Evolutionary conservation across 2,888 invertebrate genomes (phyloP), one percentile per base, ranked within the genome.

Genomic region (Protonemura montana): DNA sequence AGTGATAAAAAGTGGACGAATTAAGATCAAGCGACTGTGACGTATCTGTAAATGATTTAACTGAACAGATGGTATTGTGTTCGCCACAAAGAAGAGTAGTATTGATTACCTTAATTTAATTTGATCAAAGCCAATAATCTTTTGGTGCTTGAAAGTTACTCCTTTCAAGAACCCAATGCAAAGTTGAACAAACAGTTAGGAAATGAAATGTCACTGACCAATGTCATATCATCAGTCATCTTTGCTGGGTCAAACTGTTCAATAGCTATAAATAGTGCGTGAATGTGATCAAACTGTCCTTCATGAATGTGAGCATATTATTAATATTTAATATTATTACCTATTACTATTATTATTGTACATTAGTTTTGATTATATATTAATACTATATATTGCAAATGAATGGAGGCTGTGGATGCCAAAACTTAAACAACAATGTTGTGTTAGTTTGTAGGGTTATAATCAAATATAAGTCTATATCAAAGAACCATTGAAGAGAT

Each of bases 381-480:
- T 7, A 7, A 21, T 13, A 59, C 59, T 59, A 59, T 59, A 59
- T 59, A 59, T 10, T 7, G 6, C 21, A 21, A 13, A 77, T 82
- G 83, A 82, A 35, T 59, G 86, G 6, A 81, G 81, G 80, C 81
- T 86, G 80, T 80, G 82, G 29, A 82, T 86, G 82, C 82, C 59
- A 86, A 84, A 82, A 86, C 86, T 87, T 85, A 83, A 86, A 87
- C 82, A 87, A 88, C 87, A 87, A 88, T 87, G 87, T 88, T 88
- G 88, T 88, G 88, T 88, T 88, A 88, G 88, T 86, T 77, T 41
- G 86, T 87, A 86, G 85, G 41, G 86, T 85, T 87, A 85, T 85
- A 77, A 85, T 86, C 78, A 82, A 88, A 87, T 42, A 87, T 87
- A 87, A 88, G 87, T 88, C 35, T 35, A 88, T 87, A 88, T 87